Percentiles rank a stretch among this genome's conserved stretches.
These are phyloP conservation scores for Lytechinus pictus DNA, from an alignment of 35 echinoderm and acorn worm species.

Conservation along the genomic window DNA sequence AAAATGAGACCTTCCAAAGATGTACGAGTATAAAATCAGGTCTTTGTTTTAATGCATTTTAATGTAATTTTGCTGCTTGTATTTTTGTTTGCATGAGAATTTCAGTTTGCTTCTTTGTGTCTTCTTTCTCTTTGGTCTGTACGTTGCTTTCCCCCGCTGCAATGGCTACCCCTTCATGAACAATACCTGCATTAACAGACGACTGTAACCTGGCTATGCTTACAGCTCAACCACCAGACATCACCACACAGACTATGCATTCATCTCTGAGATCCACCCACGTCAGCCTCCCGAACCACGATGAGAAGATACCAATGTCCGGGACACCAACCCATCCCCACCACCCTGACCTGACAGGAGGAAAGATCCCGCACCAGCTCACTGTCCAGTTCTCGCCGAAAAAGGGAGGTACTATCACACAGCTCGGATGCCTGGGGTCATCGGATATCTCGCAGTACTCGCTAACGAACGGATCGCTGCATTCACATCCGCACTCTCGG, in stretches of 20 bases:
- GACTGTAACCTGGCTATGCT: constrained; percentile 91
- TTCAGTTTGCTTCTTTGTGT: constrained; percentile 27
- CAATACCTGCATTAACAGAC: constrained; percentile 53
- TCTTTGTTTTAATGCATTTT: not conserved
- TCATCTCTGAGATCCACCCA: constrained; percentile 60
- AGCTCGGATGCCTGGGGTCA: constrained; percentile 73
- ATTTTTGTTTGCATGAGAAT: not conserved
- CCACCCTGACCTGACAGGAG: constrained; percentile 57
- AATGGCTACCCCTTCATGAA: not conserved
- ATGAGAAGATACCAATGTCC: constrained; percentile 74
- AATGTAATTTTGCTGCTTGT: constrained; percentile 3
- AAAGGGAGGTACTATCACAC: constrained; percentile 77
- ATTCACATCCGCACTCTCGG: constrained; percentile 62
- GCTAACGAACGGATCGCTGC: constrained; percentile 69
- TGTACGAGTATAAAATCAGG: not conserved
- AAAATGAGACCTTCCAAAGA: not conserved
- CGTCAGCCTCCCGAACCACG: constrained; percentile 67
- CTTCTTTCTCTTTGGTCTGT: constrained; percentile 27
- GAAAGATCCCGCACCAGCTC: constrained; percentile 66
- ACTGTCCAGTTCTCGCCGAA: constrained; percentile 78
- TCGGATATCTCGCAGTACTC: constrained; percentile 82
- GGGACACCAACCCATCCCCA: constrained; percentile 53
- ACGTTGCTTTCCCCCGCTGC: not conserved
- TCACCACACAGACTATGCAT: constrained; percentile 75
- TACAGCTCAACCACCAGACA: constrained; percentile 75